A percentile compares a stretch with the other conserved stretches of the same genome.
These are phyloP conservation scores for Medauroidea extradentata DNA, from an alignment of 1,140 invertebrate genomes.

Conservation along the genomic window DNA sequence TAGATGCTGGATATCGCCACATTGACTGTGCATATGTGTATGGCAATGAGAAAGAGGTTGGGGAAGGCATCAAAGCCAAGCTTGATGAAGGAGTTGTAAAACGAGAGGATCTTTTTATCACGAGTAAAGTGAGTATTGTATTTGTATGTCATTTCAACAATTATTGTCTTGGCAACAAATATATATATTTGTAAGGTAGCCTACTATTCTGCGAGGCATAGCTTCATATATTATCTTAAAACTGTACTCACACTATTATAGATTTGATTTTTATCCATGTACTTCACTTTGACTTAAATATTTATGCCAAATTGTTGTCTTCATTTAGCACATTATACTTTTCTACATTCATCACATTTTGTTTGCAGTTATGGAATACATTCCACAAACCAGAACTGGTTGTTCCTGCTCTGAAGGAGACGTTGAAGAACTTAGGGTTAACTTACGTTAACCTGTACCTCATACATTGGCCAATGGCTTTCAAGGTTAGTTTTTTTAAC, in stretches of 20 bases:
- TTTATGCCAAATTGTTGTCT: too few relatives aligned
- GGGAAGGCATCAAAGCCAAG: constrained; percentile 65
- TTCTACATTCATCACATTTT: too few relatives aligned
- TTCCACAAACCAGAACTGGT: constrained; percentile 54
- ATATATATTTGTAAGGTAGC: too few relatives aligned
- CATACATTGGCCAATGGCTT: constrained; percentile 76
- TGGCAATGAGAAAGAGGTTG: constrained; percentile 81
- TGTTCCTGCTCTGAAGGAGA: constrained; percentile 49
- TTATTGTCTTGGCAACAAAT: too few relatives aligned
- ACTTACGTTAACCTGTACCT: constrained; percentile 71
- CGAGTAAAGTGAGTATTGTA: constrained; percentile 45
- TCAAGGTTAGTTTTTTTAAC: constrained; percentile 48
- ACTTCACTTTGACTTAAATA: too few relatives aligned
- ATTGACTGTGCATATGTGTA: constrained; percentile 80
- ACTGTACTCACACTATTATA: neutral
- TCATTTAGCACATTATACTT: too few relatives aligned
- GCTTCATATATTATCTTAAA: neutral
- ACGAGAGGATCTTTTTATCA: constrained; percentile 52
- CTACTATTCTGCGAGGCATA: too few relatives aligned
- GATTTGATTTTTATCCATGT: too few relatives aligned
- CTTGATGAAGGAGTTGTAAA: constrained; percentile 65
- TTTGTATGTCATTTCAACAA: too few relatives aligned
- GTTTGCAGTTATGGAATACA: constrained; percentile 55
- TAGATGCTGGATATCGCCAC: constrained; percentile 74
- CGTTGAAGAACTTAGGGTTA: constrained; percentile 55